Conservation (phyloP, 2,113 vertebrate species). For the Stomatorhinus ivindoensis region DNA sequence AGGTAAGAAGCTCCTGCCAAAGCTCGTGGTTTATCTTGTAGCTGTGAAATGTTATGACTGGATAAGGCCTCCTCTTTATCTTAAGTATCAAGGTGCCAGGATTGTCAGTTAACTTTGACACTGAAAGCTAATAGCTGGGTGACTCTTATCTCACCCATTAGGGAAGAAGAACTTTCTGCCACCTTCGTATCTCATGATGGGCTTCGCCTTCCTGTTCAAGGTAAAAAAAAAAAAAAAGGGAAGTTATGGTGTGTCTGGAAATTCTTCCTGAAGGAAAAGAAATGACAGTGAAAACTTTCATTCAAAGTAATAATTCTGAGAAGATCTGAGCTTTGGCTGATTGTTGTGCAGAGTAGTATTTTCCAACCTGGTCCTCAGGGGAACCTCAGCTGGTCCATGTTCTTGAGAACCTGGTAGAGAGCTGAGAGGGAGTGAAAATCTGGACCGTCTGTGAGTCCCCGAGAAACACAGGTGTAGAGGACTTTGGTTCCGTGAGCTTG, state of each 20-base stretch:
- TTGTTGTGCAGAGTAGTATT: background rate
- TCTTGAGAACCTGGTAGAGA: background rate
- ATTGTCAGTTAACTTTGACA: background rate
- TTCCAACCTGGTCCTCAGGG: background rate
- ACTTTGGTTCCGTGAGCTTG: background rate
- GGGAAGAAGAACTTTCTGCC: conserved; percentile 98
- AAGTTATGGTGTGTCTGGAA: background rate
- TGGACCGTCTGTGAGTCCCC: background rate
- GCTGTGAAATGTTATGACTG: background rate
- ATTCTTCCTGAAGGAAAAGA: background rate
- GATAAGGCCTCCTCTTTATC: background rate
- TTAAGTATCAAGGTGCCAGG: background rate
- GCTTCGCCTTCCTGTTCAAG: conserved; percentile 96
- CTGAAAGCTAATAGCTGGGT: background rate
- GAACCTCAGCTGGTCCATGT: background rate
- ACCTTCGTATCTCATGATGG: conserved; percentile 96
- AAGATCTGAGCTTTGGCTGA: background rate
- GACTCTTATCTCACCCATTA: conserved; percentile 42
- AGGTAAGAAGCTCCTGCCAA: conserved; percentile 58
- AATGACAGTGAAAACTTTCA: background rate
- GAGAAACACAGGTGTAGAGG: background rate
- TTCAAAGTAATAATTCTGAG: too few relatives aligned
- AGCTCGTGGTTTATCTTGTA: background rate
- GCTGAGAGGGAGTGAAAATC: background rate
- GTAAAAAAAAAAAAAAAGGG: conserved; percentile 46